phyloP scores from a whole-genome alignment of 2,888 invertebrate species.

The Lutraria lutraria region DNA sequence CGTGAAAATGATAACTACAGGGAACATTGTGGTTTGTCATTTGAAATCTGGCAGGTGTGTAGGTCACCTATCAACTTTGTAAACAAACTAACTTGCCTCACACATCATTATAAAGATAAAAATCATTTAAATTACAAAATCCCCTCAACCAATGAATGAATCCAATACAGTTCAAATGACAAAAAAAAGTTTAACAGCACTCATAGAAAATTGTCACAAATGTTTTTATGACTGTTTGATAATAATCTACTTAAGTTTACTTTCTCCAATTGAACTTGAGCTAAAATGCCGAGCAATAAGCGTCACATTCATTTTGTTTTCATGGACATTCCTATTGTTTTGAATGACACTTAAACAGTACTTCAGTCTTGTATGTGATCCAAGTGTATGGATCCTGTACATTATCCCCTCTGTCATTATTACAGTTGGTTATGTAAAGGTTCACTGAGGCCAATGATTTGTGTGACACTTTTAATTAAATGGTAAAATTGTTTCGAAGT shows the following conservation, averaged over 20 bases:
- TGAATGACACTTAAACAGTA: neutral
- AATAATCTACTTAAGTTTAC: constrained; percentile 39
- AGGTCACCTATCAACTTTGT: constrained; percentile 36
- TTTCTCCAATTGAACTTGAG: constrained; percentile 5
- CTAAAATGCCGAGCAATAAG: neutral
- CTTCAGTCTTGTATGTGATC: neutral
- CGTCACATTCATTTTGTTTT: constrained; percentile 18
- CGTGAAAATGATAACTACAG: neutral
- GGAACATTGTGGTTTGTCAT: neutral
- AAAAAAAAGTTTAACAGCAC: constrained; percentile 20
- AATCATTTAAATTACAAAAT: constrained; percentile 48
- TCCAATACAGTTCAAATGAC: constrained; percentile 23
- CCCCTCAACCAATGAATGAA: constrained; percentile 33
- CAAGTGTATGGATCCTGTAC: neutral
- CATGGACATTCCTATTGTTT: neutral
- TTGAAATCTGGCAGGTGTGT: constrained; percentile 43
- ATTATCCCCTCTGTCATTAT: neutral
- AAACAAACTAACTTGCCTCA: constrained; percentile 41
- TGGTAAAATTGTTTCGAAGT: neutral
- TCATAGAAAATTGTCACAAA: constrained; percentile 34
- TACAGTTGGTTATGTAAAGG: neutral
- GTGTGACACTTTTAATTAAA: constrained; percentile 12
- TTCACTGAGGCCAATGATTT: neutral
- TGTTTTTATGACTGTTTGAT: constrained; percentile 32
- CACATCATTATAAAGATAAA: constrained; percentile 55